These are phyloP conservation scores for Crotalus horridus DNA, from an alignment of 2,113 vertebrate genomes.

Conservation along the genomic window DNA sequence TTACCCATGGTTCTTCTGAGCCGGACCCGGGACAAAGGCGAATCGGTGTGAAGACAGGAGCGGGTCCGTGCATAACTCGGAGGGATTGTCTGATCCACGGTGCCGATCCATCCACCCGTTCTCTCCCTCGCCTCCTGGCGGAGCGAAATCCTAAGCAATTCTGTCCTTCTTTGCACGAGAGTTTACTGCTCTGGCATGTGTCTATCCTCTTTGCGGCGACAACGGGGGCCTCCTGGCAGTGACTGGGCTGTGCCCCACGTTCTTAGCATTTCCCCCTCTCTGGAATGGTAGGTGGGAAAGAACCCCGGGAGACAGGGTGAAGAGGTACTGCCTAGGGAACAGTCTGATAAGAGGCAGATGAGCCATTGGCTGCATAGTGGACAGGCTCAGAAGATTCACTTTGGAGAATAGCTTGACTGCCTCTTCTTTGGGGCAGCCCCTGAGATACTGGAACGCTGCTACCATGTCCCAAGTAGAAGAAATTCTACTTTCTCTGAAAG, in stretches of 20 bases:
- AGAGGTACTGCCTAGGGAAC: neutral
- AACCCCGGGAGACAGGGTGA: neutral
- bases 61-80: neutral
- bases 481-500: too few species aligned
- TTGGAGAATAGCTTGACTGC: too few species aligned
- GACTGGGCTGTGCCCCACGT: neutral
- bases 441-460: too few species aligned
- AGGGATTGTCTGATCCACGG: neutral
- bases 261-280: too few species aligned
- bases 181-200: neutral
- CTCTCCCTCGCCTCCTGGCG: too few species aligned
- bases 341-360: neutral
- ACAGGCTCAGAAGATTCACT: neutral
- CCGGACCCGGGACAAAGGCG: constrained; percentile 37
- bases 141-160: neutral
- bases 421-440: too few species aligned
- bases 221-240: neutral
- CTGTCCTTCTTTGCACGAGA: neutral
- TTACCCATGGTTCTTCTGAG: constrained; percentile 28
- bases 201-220: neutral
- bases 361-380: neutral
- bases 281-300: neutral
- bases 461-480: too few species aligned
- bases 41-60: constrained; percentile 18
- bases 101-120: neutral